Evolutionary conservation across 2,888 invertebrate genomes (phyloP).

Genomic region (Ferrisia virgata): DNA sequence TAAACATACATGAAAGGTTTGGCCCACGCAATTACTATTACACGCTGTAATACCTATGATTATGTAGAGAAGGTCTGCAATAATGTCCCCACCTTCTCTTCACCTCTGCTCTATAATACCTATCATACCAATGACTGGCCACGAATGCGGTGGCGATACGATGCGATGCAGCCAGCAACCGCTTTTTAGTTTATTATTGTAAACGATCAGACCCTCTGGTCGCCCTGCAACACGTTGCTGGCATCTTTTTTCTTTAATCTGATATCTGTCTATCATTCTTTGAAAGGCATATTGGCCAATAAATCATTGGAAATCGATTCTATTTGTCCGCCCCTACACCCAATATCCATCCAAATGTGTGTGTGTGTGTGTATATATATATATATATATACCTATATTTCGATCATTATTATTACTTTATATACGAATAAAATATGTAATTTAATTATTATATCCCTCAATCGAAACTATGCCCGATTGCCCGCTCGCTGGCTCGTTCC

Average conservation of each 20-base stretch:
- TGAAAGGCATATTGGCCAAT: constrained; percentile 44
- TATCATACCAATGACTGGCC: background rate
- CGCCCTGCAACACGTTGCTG: constrained; percentile 31
- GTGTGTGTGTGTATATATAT: no score
- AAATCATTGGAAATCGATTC: constrained; percentile 45
- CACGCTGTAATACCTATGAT: constrained; percentile 45
- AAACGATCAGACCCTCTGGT: constrained; percentile 44
- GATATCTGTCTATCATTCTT: constrained; percentile 45
- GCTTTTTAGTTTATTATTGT: constrained; percentile 45
- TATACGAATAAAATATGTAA: constrained; percentile 46
- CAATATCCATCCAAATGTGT: no score
- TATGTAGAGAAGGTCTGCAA: constrained; percentile 38
- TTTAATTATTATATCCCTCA: constrained; percentile 45
- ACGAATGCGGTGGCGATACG: background rate
- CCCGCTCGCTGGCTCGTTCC: background rate
- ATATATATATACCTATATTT: no score
- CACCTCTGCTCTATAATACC: background rate
- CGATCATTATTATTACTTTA: constrained; percentile 45
- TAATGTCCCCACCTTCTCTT: background rate
- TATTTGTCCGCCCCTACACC: constrained; percentile 45
- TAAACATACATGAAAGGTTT: constrained; percentile 39
- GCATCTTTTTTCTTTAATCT: constrained; percentile 35
- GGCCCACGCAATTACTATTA: constrained; percentile 45
- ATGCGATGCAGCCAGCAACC: background rate
- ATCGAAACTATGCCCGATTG: constrained; percentile 9